These are phyloP conservation scores for Oxygymnocypris stewartii DNA, from an alignment of 2,113 vertebrate species.

Conservation along the genomic window DNA sequence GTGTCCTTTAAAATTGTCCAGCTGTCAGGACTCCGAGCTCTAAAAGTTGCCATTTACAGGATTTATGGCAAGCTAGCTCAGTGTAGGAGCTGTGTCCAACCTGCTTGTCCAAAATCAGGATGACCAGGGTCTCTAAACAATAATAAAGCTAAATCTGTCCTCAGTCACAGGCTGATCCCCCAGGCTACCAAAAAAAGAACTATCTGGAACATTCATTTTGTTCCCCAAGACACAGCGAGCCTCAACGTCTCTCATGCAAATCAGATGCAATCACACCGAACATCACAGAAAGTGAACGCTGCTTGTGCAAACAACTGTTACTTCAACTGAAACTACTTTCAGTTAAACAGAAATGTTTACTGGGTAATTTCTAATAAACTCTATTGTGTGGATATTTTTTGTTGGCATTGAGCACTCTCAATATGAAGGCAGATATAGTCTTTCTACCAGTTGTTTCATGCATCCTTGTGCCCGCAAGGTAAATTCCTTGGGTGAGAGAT, in stretches of 20 bases:
- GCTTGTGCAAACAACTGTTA: background rate
- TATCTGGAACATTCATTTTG: constrained; percentile 29
- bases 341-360: constrained; percentile 11
- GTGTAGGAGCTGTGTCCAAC: background rate
- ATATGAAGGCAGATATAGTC: background rate
- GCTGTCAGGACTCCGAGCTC: background rate
- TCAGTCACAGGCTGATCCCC: background rate
- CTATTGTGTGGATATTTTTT: background rate
- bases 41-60: background rate
- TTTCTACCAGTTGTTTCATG: constrained; percentile 24
- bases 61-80: constrained; percentile 3
- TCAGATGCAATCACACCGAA: constrained; percentile 37
- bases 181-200: constrained; percentile 25
- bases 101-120: constrained; percentile 13
- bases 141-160: constrained; percentile 16
- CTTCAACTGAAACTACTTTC: background rate
- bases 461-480: background rate
- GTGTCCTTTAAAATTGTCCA: constrained; percentile 10
- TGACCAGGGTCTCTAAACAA: background rate
- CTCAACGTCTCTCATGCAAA: constrained; percentile 41
- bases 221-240: constrained; percentile 42
- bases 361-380: background rate
- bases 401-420: background rate
- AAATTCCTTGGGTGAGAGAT: constrained; percentile 20
- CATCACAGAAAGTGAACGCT: constrained; percentile 33